Evolutionary conservation across 1,140 invertebrate genomes (phyloP).

Genomic region (Rhopalosiphum padi): DNA sequence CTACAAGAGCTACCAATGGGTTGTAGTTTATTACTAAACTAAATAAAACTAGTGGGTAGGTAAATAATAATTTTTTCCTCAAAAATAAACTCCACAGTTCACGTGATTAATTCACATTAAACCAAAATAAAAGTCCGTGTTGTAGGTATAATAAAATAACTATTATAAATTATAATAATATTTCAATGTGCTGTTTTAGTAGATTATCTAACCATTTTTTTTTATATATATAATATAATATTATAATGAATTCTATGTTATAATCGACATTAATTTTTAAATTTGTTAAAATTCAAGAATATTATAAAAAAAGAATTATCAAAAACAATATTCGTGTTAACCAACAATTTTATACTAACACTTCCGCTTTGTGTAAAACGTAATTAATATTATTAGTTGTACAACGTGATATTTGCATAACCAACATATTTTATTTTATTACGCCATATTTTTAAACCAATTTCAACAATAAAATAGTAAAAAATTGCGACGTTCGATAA

Average conservation of each 20-base stretch:
- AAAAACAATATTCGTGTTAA: too few species aligned
- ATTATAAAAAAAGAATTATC: neutral
- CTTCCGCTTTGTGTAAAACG: too few species aligned
- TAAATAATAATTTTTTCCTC: too few species aligned
- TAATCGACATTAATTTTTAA: neutral
- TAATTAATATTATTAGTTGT: too few species aligned
- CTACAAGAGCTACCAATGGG: neutral
- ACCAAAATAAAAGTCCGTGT: neutral
- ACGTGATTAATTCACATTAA: neutral
- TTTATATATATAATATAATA: neutral
- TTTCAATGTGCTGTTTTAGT: neutral
- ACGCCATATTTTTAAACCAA: too few species aligned
- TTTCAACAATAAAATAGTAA: neutral
- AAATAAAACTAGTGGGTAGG: too few species aligned
- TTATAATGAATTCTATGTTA: too few species aligned
- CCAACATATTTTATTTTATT: too few species aligned
- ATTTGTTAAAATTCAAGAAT: neutral
- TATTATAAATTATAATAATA: neutral
- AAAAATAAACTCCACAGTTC: neutral
- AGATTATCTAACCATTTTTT: too few species aligned
- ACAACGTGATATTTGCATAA: neutral
- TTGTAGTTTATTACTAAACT: neutral
- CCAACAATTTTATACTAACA: too few species aligned
- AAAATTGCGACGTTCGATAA: neutral
- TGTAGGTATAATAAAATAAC: neutral